A percentile compares a stretch with the other conserved stretches of the same genome.
phyloP scores from a whole-genome alignment of 2,113 vertebrate species.

The Nothobranchius kuhntae region DNA sequence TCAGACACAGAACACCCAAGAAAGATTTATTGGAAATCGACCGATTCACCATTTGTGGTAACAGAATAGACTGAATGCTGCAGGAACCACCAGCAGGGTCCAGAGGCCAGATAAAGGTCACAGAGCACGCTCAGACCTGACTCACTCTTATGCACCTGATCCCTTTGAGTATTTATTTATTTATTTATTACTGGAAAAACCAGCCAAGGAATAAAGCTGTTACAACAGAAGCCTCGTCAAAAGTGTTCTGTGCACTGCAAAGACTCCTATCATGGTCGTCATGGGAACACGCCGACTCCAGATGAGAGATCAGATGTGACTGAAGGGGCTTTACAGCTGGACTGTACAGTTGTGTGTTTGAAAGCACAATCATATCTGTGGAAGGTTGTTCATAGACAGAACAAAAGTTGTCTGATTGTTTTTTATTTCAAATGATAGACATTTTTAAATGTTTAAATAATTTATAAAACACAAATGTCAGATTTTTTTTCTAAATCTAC shows the following conservation, averaged over 20 bases:
- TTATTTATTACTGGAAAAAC: slow-evolving; percentile 75
- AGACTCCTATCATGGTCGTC: slow-evolving; percentile 15
- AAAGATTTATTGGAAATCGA: slow-evolving; percentile 97
- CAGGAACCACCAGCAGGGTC: slow-evolving; percentile 24
- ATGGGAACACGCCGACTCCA: slow-evolving; percentile 6
- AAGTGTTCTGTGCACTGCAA: slow-evolving; percentile 20
- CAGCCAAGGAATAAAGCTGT: slow-evolving; percentile 67
- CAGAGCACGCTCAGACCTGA: slow-evolving; percentile 41
- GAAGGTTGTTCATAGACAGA: slow-evolving; percentile 47
- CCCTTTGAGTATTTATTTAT: slow-evolving; percentile 77
- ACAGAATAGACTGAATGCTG: slow-evolving; percentile 90
- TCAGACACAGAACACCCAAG: slow-evolving; percentile 87
- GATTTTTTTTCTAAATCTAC: slow-evolving; percentile 46
- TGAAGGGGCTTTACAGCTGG: slow-evolving; percentile 36
- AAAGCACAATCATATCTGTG: slow-evolving; percentile 59
- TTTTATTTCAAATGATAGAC: slow-evolving; percentile 14
- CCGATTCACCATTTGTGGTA: slow-evolving; percentile 98
- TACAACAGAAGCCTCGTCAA: slow-evolving; percentile 32
- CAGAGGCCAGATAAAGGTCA: slow-evolving; percentile 62
- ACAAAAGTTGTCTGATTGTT: slow-evolving; percentile 19
- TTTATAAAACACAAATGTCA: slow-evolving; percentile 19
- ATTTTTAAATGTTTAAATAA: slow-evolving; percentile 23
- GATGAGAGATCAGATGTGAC: slow-evolving; percentile 22
- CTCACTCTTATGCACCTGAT: slow-evolving; percentile 48
- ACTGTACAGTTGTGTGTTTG: slow-evolving; percentile 49